Conservation (phyloP, 2,113 vertebrate genomes). For the Oncorhynchus keta region DNA sequence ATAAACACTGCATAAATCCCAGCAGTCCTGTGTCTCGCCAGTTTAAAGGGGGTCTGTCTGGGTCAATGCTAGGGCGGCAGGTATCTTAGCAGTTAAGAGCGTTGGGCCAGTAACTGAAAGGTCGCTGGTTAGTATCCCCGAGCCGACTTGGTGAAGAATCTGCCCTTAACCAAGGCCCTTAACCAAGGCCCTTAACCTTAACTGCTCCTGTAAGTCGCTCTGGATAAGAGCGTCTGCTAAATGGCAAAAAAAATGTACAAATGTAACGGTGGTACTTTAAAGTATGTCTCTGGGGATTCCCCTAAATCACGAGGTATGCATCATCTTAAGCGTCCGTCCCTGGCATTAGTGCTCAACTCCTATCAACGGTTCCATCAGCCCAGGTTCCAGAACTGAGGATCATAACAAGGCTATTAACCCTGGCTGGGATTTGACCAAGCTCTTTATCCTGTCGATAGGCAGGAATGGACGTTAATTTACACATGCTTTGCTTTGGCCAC, state of each 20-base stretch:
- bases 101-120: too few relatives aligned
- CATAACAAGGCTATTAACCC: slow-evolving; percentile 60
- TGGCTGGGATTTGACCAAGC: slow-evolving; percentile 53
- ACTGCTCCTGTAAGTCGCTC: too few relatives aligned
- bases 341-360: slow-evolving; percentile 60
- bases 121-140: too few relatives aligned
- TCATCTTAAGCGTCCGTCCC: slow-evolving; percentile 54
- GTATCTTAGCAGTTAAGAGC: too few relatives aligned
- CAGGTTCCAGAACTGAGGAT: slow-evolving; percentile 56
- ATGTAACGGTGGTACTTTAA: slow-evolving; percentile 44
- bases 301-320: slow-evolving; percentile 61
- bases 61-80: slow-evolving; percentile 29
- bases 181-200: too few relatives aligned
- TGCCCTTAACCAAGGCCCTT: too few relatives aligned
- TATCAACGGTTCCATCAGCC: slow-evolving; percentile 69
- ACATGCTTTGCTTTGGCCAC: slow-evolving; percentile 40
- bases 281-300: slow-evolving; percentile 65
- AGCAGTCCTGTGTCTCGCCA: slow-evolving; percentile 24
- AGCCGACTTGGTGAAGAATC: too few relatives aligned
- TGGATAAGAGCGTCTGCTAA: too few relatives aligned
- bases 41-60: slow-evolving; percentile 42
- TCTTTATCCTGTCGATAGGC: slow-evolving; percentile 55
- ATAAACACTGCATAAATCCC: slow-evolving; percentile 43
- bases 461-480: slow-evolving; percentile 40
- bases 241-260: too few relatives aligned